phyloP scores from a whole-genome alignment of 2,113 vertebrate genomes.

The Gadus macrocephalus region DNA sequence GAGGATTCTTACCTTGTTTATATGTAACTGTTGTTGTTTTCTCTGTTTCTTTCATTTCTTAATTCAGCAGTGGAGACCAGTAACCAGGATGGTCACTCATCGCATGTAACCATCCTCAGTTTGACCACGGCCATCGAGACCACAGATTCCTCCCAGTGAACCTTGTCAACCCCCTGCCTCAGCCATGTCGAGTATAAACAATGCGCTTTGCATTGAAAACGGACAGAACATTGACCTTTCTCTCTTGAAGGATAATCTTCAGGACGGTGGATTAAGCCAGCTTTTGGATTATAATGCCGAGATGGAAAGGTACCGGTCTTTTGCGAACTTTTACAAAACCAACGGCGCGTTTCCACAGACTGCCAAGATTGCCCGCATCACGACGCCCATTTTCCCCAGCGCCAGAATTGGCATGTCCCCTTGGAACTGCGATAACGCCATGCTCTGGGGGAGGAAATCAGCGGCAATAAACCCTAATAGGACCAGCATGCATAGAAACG shows the following conservation, averaged over 20 bases:
- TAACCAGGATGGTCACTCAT: conserved; percentile 69
- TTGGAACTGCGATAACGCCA: conserved; percentile 91
- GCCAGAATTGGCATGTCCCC: conserved; percentile 93
- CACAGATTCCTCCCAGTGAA: conserved; percentile 44
- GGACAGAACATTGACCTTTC: conserved; percentile 83
- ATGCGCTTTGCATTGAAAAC: conserved; percentile 89
- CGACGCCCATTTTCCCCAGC: conserved; percentile 90
- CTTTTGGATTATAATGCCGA: conserved; percentile 97
- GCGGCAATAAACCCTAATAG: conserved; percentile 83
- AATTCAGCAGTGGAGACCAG: conserved; percentile 64
- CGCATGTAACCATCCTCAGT: conserved; percentile 65
- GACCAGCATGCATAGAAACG: conserved; percentile 88
- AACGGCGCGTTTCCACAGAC: conserved; percentile 91
- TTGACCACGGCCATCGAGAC: conserved; percentile 56
- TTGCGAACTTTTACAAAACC: conserved; percentile 94
- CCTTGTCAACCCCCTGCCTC: conserved; percentile 39
- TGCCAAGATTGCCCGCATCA: conserved; percentile 92
- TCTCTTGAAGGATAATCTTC: conserved; percentile 91
- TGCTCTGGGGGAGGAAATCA: conserved; percentile 84
- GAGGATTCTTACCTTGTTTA: conserved; percentile 42
- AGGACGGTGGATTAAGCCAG: conserved; percentile 89
- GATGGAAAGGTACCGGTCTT: conserved; percentile 94
- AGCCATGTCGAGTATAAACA: conserved; percentile 87
- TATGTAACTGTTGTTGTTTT: conserved; percentile 63
- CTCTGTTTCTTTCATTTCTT: conserved; percentile 16